Percentiles rank a stretch among this genome's conserved stretches.
These are phyloP conservation scores for Callaeas wilsoni DNA, from an alignment of 2,113 vertebrate species.

Conservation along the genomic window DNA sequence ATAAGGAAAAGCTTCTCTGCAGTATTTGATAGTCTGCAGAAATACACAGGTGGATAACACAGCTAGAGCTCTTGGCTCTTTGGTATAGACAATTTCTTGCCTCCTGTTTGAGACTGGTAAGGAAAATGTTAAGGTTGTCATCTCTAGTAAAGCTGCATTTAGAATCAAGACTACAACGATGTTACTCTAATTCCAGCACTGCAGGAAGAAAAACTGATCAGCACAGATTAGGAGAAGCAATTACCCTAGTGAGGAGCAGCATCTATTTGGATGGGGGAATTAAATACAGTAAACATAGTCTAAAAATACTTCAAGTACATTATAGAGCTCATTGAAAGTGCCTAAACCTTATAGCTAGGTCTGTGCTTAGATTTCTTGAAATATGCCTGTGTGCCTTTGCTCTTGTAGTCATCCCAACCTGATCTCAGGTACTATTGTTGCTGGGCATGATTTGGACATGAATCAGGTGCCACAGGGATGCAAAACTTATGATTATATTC, in stretches of 20 bases:
- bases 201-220: background rate
- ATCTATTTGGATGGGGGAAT: background rate
- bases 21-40: background rate
- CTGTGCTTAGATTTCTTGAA: background rate
- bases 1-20: background rate
- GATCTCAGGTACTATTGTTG: background rate
- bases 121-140: background rate
- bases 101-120: background rate
- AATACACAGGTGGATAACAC: background rate
- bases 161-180: background rate
- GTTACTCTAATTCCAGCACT: conserved; percentile 7
- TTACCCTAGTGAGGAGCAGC: background rate
- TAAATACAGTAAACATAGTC: background rate
- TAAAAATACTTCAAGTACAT: conserved; percentile 1
- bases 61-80: background rate
- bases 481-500: background rate
- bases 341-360: background rate
- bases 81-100: background rate
- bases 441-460: background rate
- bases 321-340: background rate
- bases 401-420: background rate
- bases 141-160: background rate
- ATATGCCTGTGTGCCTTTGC: background rate
- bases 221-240: background rate
- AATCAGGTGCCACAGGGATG: background rate